Evolutionary conservation across 1,140 invertebrate species (phyloP).

Genomic region (Brachionus asplanchnoidis): DNA sequence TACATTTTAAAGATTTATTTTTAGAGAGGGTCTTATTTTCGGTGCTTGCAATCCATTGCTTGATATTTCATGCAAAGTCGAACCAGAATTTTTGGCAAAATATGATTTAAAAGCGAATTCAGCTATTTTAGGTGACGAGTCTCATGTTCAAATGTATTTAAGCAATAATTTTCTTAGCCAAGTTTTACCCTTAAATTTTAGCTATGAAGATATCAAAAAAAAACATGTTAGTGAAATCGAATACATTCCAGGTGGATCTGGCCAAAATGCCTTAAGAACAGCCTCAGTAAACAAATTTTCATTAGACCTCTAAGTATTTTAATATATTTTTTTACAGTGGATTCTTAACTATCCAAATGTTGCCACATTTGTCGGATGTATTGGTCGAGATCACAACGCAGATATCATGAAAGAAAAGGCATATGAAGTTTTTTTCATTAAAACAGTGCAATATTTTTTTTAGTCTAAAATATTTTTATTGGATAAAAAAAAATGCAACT

Average conservation of each 20-base stretch:
- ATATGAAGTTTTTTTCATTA: no score
- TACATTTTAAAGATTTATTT: slow-evolving; percentile 43
- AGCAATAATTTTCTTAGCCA: not conserved
- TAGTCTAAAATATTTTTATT: no score
- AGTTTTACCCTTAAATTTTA: slow-evolving; percentile 21
- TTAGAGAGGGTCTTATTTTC: slow-evolving; percentile 67
- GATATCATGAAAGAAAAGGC: slow-evolving; percentile 78
- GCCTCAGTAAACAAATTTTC: slow-evolving; percentile 65
- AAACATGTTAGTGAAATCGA: slow-evolving; percentile 68
- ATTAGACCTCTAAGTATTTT: not conserved
- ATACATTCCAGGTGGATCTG: slow-evolving; percentile 89
- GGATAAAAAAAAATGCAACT: no score
- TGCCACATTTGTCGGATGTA: slow-evolving; percentile 84
- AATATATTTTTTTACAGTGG: slow-evolving; percentile 65
- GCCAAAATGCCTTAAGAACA: slow-evolving; percentile 85
- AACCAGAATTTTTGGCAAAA: slow-evolving; percentile 67
- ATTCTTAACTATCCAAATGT: slow-evolving; percentile 71
- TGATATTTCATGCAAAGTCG: slow-evolving; percentile 82
- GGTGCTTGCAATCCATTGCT: slow-evolving; percentile 92
- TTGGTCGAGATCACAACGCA: slow-evolving; percentile 84
- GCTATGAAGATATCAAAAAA: slow-evolving; percentile 62
- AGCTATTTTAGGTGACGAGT: slow-evolving; percentile 86
- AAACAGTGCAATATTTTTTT: no score
- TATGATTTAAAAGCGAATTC: slow-evolving; percentile 76
- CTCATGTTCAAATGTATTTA: slow-evolving; percentile 75